Base-by-base conservation (phyloP, 1,140 invertebrate genomes). In the Drosophila arizonae region DNA sequence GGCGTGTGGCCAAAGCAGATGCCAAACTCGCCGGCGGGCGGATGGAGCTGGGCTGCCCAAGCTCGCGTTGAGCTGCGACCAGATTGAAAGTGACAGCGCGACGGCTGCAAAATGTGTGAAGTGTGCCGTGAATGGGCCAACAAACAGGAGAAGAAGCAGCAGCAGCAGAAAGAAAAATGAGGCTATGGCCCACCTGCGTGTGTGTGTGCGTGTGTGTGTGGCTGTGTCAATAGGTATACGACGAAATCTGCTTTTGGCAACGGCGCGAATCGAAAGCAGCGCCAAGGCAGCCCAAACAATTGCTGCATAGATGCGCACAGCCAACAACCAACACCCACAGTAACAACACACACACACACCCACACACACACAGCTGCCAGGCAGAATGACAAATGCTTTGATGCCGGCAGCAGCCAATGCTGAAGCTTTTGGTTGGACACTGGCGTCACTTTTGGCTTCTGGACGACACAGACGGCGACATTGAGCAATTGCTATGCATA, bases 401-500 rank as follows among this genome's bases (percentile, higher is more conserved):
- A 41, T 54, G 45, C 68, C 39, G 58, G 68, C 61, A 52, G n/a
- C 26, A 33, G 26, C 17, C 30, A 36, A 39, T 11, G 48, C 17
- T 24, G 10, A 30, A n/a, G 50, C n/a, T 43, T 46, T 26, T 1
- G 36, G 26, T 46, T 46, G 30, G 43, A 57, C 28, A 54, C 33
- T 50, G 61, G 17, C 70, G 48, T 75, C 72, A 75, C 72, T 62
- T 65, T 50, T 69, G 60, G 51, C 71, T 62, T 24, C 15, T 28
- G 60, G 54, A 64, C 62, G 72, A 36, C 55, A 57, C 72, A 79
- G 69, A 77, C 74, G 67, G 50, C 72, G 81, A 86, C 81, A 81
- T 76, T 86, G 81, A 86, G 82, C 75, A 87, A 86, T 87, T 86
- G 81, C 82, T 45, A 55, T 70, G 78, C 82, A 86, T 86, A 86